Conservation (phyloP, 2,113 vertebrate species). For the Oryctolagus cuniculus region DNA sequence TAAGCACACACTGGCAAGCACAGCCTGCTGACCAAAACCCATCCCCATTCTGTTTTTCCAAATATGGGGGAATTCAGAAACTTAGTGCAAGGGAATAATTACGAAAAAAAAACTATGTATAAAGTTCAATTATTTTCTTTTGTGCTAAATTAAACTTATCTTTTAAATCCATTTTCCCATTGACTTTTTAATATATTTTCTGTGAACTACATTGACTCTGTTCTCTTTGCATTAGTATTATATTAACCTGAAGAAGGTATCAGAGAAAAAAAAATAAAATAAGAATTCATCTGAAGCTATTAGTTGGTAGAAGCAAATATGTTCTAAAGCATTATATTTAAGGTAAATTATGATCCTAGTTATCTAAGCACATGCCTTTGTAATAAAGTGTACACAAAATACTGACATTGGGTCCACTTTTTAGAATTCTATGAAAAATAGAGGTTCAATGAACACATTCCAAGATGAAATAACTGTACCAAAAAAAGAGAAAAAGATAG, state of each 20-base stretch:
- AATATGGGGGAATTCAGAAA: background rate
- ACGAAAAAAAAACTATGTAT: too few species aligned
- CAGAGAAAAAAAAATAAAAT: too few species aligned
- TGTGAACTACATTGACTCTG: too few species aligned
- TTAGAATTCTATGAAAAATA: constrained; percentile 49
- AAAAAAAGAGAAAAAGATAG: too few species aligned
- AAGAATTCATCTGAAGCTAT: constrained; percentile 44
- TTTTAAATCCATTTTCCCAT: too few species aligned
- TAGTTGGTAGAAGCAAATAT: background rate
- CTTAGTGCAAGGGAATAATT: too few species aligned
- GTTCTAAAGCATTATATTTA: constrained; percentile 4
- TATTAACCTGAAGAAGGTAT: too few species aligned
- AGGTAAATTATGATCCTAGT: background rate
- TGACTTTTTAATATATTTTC: too few species aligned
- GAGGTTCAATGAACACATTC: constrained; percentile 38
- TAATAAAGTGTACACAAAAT: constrained; percentile 28
- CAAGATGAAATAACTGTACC: constrained; percentile 17
- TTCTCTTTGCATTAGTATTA: too few species aligned
- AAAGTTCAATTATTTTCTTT: too few species aligned
- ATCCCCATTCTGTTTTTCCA: background rate
- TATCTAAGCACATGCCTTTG: constrained; percentile 1
- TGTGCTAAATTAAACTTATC: too few species aligned
- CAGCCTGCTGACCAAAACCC: background rate
- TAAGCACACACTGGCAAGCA: background rate
- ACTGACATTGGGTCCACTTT: background rate